Evolutionary conservation across 2,113 vertebrate species (phyloP), one percentile per base, ranked within the genome.

Genomic region (Ovibos moschatus): DNA sequence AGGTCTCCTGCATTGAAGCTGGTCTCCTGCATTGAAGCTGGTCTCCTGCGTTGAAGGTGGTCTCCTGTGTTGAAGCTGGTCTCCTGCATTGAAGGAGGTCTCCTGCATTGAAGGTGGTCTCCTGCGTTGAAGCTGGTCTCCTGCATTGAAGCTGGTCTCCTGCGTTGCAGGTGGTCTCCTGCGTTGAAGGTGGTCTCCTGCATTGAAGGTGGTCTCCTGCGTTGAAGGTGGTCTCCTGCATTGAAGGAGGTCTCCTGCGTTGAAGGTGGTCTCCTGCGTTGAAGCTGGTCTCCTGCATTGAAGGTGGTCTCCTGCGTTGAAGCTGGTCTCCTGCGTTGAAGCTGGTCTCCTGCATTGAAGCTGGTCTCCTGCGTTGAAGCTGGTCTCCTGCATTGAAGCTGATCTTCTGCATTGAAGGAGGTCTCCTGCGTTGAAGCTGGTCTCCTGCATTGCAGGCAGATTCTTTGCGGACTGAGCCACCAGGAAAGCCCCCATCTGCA

Each of bases 321-420:
- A 47, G 45, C 2, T 10, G 36, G 36, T 25, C 71, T 74, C 71
- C 36, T n/a, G n/a, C n/a, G n/a, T n/a, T n/a, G n/a, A n/a, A n/a
- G n/a, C n/a, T n/a, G n/a, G n/a, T n/a, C n/a, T n/a, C n/a, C n/a
- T 25, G 36, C 21, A 6, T 3, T 14, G 71, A 50, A 50, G 47
- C 0, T 0, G 47, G 47, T 50, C 47, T 50, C 47, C 47, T 50
- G 47, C 2, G 3, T 13, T 12, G 47, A 13, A 47, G 45, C 0
- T 2, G 36, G 36, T 43, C 71, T 43, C 67, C 67, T 25, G 36
- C 67, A 2, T 3, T 25, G 67, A 47, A 47, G 45, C 2, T 10
- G 45, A 10, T 47, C 45, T 47, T 2, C 47, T 50, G 47, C 47
- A 12, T 13, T 12, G 47, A 0, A 50, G 45, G 9, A 2, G 36